Evolutionary conservation across 2,888 invertebrate species (phyloP), one percentile per base, ranked within the genome.

Genomic region (Esperia sulphurella): DNA sequence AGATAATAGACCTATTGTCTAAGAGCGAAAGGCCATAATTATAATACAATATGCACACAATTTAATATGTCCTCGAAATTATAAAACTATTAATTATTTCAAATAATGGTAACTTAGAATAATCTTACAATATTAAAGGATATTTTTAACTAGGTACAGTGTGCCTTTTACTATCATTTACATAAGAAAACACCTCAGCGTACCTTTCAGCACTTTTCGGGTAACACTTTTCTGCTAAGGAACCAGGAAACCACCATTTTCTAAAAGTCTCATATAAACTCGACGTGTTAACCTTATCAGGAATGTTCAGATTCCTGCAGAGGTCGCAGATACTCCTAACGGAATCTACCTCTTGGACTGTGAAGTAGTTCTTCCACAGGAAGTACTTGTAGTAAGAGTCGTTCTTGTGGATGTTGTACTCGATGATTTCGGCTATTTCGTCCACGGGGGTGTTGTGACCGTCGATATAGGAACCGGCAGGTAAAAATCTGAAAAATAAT

Each of bases 391-490:
- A 46, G 56, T 83, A 84, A 0, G 65, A 53, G 0, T 52, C 4
- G 1, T 73, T 68, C 29, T 71, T 72, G 2, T 54, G 61, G 2
- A 80, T 71, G 0, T 59, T 61, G 42, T 78, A 73, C 2, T 65
- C 57, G 0, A 86, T 49, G 1, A 67, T 54, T 0, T 70, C 65
- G 0, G 76, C 77, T 0, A 85, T 50, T 14, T 60, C 60, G 1
- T 78, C 70, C 0, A 66, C 55, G 0, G 58, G 49, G 2, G 51
- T 57, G 4, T 53, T 49, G 0, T 57, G 56, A 1, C 65, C 71
- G 44, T 79, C 68, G 5, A 86, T 68, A 52, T 83, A 87, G 0
- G 87, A 86, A 0, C 74, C 74, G 0, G 69, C 60, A 4, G 86
- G 87, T 0, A 87, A 73, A 44, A 84, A 87, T 31, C 87, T 87